Evolutionary conservation across 2,797 vertebrate species (phyloP), one percentile per base, ranked within the genome.

Genomic region (Sphenopsis melanotis): DNA sequence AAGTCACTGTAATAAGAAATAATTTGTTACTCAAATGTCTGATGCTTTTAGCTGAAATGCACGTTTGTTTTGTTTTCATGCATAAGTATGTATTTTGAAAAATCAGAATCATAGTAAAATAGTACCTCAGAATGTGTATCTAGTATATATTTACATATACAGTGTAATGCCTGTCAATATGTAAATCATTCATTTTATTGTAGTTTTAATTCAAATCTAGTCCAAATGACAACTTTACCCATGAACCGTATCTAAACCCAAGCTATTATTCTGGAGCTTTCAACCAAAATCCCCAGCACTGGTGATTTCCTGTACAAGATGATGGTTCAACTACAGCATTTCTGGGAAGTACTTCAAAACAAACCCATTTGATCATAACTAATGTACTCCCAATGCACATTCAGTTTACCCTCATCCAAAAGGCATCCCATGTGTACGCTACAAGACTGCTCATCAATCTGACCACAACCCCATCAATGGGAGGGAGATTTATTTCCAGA

Each of bases 21-120:
- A 59, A 56, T 53, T 89, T 47, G 19, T 24, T 89, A 21, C 52
- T 84, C 49, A n/a, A 82, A 65, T 52, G 5, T 42, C 63, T 66
- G 63, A 69, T 75, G 34, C 26, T 81, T 88, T 90, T 52, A 87
- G 42, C 19, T 82, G 66, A 72, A 93, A 70, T 57, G 18, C 11
- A 76, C 18, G 2, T 27, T 72, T 29, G 3, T 36, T 88, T 66
- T 71, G 10, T 41, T 86, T 93, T 68, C 61, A 81, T 37, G 12
- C 11, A 11, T 41, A 63, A 60, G 11, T 22, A 55, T 32, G 47
- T 44, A 27, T 68, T 75, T 69, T 49, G 24, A 83, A 61, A 68
- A 78, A 83, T 64, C 53, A 70, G 24, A 78, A 63, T 12, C 14
- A 41, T 2, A 37, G 15, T n/a, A 64, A 90, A 90, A 69, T n/a